These are phyloP conservation scores for Sorex araneus DNA, from an alignment of 2,113 vertebrate genomes.

Conservation along the genomic window DNA sequence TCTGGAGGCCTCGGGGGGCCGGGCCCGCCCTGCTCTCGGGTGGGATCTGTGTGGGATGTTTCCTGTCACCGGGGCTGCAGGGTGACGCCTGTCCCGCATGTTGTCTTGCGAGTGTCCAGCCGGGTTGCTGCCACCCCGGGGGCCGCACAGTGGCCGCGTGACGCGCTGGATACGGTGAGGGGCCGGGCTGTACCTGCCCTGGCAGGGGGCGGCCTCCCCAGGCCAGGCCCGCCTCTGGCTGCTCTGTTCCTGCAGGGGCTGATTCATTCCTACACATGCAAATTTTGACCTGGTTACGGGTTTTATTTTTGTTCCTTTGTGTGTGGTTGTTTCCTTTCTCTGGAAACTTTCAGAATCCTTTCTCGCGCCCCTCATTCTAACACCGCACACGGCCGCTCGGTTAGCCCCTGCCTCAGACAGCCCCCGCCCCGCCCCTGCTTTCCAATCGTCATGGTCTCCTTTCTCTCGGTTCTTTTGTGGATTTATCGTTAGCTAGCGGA, in stretches of 20 bases:
- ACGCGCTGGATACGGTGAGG: too few species aligned
- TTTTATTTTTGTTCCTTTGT: constrained; percentile 16
- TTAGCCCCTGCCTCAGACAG: not conserved
- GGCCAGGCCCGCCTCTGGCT: not conserved
- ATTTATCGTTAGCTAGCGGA: constrained; percentile 20
- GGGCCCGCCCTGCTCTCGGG: too few species aligned
- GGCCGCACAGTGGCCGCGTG: too few species aligned
- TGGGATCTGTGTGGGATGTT: too few species aligned
- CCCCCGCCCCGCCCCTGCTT: not conserved
- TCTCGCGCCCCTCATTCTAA: not conserved
- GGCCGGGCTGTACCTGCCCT: too few species aligned
- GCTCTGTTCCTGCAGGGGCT: not conserved
- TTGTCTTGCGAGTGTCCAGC: too few species aligned
- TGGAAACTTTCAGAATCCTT: not conserved
- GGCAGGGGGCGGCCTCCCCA: too few species aligned
- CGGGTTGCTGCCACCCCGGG: too few species aligned
- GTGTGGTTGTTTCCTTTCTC: constrained; percentile 13
- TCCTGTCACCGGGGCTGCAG: too few species aligned
- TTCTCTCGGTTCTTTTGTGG: not conserved
- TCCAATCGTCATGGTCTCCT: not conserved
- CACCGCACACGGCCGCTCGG: not conserved
- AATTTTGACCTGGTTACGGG: not conserved
- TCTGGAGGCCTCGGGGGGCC: too few species aligned
- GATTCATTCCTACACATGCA: not conserved
- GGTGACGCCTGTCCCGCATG: too few species aligned